These are phyloP conservation scores for Amphiprion percula DNA, from an alignment of 2,113 vertebrate species.

Conservation along the genomic window DNA sequence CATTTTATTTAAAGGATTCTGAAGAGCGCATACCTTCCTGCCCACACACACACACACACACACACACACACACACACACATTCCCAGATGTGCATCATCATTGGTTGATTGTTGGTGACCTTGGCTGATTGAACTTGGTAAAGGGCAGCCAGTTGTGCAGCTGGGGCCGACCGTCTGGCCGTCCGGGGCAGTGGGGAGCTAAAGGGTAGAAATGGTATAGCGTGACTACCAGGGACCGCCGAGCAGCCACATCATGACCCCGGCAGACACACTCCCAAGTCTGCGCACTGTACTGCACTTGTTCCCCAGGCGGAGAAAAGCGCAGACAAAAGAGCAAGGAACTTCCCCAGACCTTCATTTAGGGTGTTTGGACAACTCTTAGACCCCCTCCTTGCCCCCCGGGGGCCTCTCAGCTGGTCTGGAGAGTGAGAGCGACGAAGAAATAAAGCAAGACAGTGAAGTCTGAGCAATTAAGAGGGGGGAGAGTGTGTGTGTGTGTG, in stretches of 20 bases:
- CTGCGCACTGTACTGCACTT: constrained; percentile 83
- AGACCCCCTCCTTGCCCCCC: constrained; percentile 69
- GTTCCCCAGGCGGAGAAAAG: constrained; percentile 62
- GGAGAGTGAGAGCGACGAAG: constrained; percentile 43
- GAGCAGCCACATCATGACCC: constrained; percentile 68
- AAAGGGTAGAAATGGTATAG: constrained; percentile 60
- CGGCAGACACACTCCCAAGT: constrained; percentile 54
- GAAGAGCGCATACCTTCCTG: constrained; percentile 48
- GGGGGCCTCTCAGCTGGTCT: constrained; percentile 69
- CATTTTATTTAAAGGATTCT: constrained; percentile 39
- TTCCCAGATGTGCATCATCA: constrained; percentile 78
- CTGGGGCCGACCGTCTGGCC: constrained; percentile 64
- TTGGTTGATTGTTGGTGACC: constrained; percentile 77
- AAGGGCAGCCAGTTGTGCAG: constrained; percentile 77
- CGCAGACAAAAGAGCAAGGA: constrained; percentile 71
- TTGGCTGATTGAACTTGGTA: constrained; percentile 77
- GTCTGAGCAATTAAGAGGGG: constrained; percentile 56
- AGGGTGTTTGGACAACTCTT: constrained; percentile 81
- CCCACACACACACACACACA: constrained; percentile 52
- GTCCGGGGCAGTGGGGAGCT: constrained; percentile 41
- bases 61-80: constrained; percentile 63
- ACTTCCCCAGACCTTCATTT: constrained; percentile 79
- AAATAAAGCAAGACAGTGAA: constrained; percentile 64
- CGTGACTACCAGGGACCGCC: constrained; percentile 65
- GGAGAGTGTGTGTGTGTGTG: constrained; percentile 42